Percentiles rank a stretch among this genome's conserved stretches.
Conservation (phyloP, 2,113 vertebrate genomes). For the Chloropsis cyanopogon region DNA sequence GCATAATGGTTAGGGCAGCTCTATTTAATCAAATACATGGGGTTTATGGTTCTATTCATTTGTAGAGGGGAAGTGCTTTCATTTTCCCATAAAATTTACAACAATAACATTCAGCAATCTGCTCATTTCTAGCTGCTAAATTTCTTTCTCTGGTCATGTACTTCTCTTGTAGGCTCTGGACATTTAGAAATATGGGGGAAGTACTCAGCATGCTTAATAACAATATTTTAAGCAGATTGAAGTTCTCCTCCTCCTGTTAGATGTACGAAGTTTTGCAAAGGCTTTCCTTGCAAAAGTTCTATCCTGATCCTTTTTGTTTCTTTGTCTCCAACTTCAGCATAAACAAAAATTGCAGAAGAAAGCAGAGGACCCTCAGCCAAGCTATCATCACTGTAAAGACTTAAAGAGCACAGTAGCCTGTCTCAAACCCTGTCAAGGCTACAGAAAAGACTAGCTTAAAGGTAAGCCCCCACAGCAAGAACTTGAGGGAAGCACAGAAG, state of each 20-base stretch:
- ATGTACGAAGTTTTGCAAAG: background rate
- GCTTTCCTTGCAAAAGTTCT: background rate
- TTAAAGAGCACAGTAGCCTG: background rate
- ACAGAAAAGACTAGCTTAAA: background rate
- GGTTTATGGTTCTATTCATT: background rate
- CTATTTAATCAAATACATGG: background rate
- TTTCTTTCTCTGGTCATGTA: background rate
- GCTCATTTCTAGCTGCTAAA: background rate
- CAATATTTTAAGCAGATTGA: background rate
- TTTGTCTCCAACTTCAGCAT: background rate
- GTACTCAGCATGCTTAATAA: background rate
- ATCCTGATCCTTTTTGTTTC: rapidly evolving
- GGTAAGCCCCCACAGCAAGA: background rate
- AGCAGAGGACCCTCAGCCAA: background rate
- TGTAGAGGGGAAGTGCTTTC: background rate
- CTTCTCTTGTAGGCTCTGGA: background rate
- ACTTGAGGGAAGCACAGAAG: background rate
- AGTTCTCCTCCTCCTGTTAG: background rate
- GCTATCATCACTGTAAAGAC: no score
- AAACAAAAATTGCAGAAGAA: background rate
- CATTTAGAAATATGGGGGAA: background rate
- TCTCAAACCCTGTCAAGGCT: background rate
- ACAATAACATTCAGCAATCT: background rate
- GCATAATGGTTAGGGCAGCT: background rate
- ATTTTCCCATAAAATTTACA: background rate